Base-by-base conservation (phyloP, 2,888 invertebrate genomes). In the Synergus laeviventris region DNA sequence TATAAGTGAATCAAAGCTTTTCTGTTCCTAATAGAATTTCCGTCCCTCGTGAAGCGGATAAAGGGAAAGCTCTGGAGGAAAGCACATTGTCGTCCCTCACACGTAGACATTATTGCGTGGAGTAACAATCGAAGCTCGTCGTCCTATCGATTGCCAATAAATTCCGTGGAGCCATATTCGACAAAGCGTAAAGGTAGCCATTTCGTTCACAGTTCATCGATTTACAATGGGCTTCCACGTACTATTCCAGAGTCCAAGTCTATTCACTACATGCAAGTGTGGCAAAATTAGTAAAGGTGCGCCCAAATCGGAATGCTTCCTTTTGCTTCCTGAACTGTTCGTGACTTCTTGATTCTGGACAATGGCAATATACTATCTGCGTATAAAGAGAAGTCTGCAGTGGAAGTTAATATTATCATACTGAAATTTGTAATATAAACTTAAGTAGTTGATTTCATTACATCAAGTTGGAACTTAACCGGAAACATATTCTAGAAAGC, bases 151-250 rank as follows among this genome's bases (percentile, higher is more conserved):
- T 88, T 86, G 81, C 85, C 85, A 82, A 87, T 88, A 88, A 88
- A 88, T 88, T 86, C 83, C 86, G 77, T 84, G 82, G 82, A 80
- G 79, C 82, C 77, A 81, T 83, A 81, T 74, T 82, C 82, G 81
- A 76, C 81, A 81, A 84, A 88, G 86, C 85, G 85, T 85, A 86
- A 86, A 86, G 86, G 85, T 85, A 88, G 82, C 84, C 84, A 85
- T 86, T 86, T 84, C 84, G 86, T 86, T 87, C 83, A 85, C 85
- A 85, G 85, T 85, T 86, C 85, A 82, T 76, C 84, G 82, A 80
- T 78, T 84, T 80, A 83, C 86, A 86, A 87, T 86, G 82, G 83
- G 82, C 83, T 86, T 87, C 86, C 87, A 85, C 83, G 84, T 83
- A 81, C 82, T 80, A 84, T 82, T 81, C 81, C 14, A 49, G 70